Base-by-base conservation (phyloP, 2,888 invertebrate species). In the Drosophila vallismaia region DNA sequence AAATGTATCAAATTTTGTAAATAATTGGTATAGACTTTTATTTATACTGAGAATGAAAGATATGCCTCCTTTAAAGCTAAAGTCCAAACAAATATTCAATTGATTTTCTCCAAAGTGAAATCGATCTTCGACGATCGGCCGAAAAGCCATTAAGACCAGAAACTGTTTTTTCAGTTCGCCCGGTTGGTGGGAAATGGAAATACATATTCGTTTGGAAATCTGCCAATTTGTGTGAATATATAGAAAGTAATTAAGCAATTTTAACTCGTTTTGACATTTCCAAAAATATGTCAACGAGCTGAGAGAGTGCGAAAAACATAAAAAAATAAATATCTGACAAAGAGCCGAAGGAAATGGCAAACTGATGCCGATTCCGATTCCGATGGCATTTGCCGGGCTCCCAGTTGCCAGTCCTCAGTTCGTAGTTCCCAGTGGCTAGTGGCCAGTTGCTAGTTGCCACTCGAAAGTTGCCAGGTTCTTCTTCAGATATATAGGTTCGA, bases 181-280 rank as follows among this genome's bases (percentile, higher is more conserved):
- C 53, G 49, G 58, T 49, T 53, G 58, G 48, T 36, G 42, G 44
- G 59, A 45, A 53, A 44, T 45, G 36, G 56, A 50, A 50, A 12
- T 36, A n/a, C 12, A 26, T 56, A 33, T 42, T 54, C 31, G 44
- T 19, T 60, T 68, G 69, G 69, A 36, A 12, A 19, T 8, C 6
- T 55, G 66, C 67, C 66, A 66, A 68, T 19, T n/a, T 51, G 9
- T 51, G 33, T 54, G 42, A 56, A 59, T 48, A 57, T 63, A 62
- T 71, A 66, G 71, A 86, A 79, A 83, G 88, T 88, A 86, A 88
- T 88, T 88, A 79, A 88, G 88, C 86, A 71, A 74, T 77, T 77
- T 67, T 49, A 88, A 77, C 45, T 67, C 64, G 70, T 88, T 84
- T 88, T 88, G 86, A 84, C 88, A 88, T 77, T 79, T 84, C 88